These are phyloP conservation scores for Cotesia glomerata DNA, from an alignment of 1,140 invertebrate genomes.

Conservation along the genomic window DNA sequence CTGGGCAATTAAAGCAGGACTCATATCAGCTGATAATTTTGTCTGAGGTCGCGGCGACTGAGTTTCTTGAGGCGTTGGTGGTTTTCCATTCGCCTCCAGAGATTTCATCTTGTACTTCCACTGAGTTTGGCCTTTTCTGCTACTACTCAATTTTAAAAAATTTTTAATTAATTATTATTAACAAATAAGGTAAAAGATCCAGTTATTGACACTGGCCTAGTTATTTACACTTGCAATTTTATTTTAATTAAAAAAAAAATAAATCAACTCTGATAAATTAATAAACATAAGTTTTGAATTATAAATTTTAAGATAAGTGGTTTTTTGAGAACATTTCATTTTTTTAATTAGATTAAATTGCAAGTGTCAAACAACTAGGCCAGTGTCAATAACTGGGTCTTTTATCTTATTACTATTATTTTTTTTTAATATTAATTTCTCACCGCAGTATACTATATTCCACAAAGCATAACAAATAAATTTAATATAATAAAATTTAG, in stretches of 20 bases:
- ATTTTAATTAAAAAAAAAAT: no score
- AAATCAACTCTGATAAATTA: no score
- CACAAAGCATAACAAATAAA: slow-evolving; percentile 36
- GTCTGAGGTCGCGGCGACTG: slow-evolving; percentile 60
- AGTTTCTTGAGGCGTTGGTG: slow-evolving; percentile 53
- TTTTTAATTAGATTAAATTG: no score
- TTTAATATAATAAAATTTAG: background rate
- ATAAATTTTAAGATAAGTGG: no score
- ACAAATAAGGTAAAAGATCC: no score
- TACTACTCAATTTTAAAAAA: slow-evolving; percentile 41
- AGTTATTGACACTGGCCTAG: no score
- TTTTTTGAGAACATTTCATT: no score
- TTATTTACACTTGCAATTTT: no score
- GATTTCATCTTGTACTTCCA: slow-evolving; percentile 64
- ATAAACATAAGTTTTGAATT: no score
- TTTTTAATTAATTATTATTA: background rate
- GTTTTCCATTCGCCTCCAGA: slow-evolving; percentile 56
- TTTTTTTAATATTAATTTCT: slow-evolving; percentile 36
- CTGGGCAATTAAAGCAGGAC: slow-evolving; percentile 89
- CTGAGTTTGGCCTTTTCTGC: slow-evolving; percentile 58
- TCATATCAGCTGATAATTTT: slow-evolving; percentile 68
- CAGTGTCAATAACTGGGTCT: no score
- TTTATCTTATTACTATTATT: background rate
- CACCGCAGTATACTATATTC: slow-evolving; percentile 58
- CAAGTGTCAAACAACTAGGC: no score